phyloP scores from a whole-genome alignment of 2,797 vertebrate species.

The Valencia hispanica region DNA sequence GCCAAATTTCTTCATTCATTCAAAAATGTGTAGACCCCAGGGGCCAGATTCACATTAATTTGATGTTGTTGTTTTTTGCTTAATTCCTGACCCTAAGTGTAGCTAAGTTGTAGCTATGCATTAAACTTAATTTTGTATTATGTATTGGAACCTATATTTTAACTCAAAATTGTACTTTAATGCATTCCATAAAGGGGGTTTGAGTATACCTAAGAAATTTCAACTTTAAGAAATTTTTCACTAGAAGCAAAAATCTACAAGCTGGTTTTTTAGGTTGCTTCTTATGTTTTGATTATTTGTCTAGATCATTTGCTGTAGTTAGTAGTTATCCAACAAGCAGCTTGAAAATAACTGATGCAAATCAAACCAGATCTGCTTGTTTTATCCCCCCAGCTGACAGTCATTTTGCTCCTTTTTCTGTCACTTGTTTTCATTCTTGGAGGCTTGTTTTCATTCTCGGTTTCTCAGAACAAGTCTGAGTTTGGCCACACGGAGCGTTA shows the following conservation, averaged over 20 bases:
- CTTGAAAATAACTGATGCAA: neutral
- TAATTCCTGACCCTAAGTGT: neutral
- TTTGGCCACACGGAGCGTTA: constrained; percentile 69
- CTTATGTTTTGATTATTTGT: neutral
- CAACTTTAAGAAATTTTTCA: neutral
- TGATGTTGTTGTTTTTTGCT: neutral
- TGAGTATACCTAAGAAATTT: neutral
- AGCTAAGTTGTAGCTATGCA: neutral
- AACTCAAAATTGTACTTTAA: neutral
- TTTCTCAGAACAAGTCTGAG: constrained; percentile 62
- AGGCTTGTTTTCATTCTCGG: constrained; percentile 68
- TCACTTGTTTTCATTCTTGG: constrained; percentile 57
- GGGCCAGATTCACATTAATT: neutral
- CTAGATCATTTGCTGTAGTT: neutral
- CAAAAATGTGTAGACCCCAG: neutral
- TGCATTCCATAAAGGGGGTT: neutral
- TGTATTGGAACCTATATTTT: neutral
- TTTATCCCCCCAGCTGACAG: constrained; percentile 10
- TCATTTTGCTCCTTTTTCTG: constrained; percentile 36
- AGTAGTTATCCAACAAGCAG: neutral
- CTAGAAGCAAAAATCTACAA: neutral
- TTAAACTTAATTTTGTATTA: neutral
- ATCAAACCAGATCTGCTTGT: neutral
- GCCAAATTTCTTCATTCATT: neutral
- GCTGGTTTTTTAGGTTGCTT: neutral